Evolutionary conservation across 2,888 invertebrate genomes (phyloP), one percentile per base, ranked within the genome.

Genomic region (Arctia plantaginis): DNA sequence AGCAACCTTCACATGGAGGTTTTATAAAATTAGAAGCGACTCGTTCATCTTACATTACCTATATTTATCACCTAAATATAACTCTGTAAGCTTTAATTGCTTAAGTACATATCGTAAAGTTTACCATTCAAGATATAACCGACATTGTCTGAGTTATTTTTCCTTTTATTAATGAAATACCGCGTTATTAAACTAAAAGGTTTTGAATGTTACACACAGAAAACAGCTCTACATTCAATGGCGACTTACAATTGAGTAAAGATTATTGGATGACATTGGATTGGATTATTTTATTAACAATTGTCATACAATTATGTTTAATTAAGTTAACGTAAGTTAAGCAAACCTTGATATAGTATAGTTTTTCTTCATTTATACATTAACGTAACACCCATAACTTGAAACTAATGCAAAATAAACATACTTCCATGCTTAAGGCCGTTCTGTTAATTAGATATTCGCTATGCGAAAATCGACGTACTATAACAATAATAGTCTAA

Each of bases 391-490:
- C n/a, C n/a, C 55, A 59, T 59, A 59, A 30, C 27, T 27, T 59
- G 27, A 27, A 59, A 15, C 65, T 35, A 6, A 18, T 47, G 47
- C 59, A n/a, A 23, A 59, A 27, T 23, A 59, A 10, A 62, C 23
- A 39, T 23, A 1, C 23, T 39, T 23, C 39, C 35, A 66, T 20
- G 23, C 10, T 35, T 66, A 66, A 64, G 41, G 41, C 44, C 13
- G 44, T 80, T 74, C 77, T 76, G 76, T 44, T 68, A 47, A 71
- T 73, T 73, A 69, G 10, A 79, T 77, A 71, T 77, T 75, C 68
- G 71, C 69, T 78, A 75, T 78, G 86, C 82, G 66, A 79, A 82
- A 81, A 81, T 69, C 66, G n/a, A 77, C 79, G 77, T 80, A 78
- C 81, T 73, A 76, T 82, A 71, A 77, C 79, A 72, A 78, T 80